Evolutionary conservation across 2,888 invertebrate genomes (phyloP).

Genomic region (Ferdinandea cuprea): DNA sequence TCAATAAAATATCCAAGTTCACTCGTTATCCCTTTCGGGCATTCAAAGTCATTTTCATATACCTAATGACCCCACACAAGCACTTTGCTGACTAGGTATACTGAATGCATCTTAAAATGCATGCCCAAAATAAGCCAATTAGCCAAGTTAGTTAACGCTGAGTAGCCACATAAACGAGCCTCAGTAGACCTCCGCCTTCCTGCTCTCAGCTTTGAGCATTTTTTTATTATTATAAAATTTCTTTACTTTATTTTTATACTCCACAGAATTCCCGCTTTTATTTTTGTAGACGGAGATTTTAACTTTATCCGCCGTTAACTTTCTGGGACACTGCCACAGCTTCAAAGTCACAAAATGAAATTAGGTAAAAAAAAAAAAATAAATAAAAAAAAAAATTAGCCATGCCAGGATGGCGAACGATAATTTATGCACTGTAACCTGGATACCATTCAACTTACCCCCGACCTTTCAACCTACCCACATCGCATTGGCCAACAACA

Average conservation of each 20-base stretch:
- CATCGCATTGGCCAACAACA: slow-evolving; percentile 6
- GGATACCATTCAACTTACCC: slow-evolving; percentile 55
- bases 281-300: slow-evolving; percentile 46
- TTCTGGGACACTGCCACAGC: slow-evolving; percentile 63
- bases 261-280: slow-evolving; percentile 10
- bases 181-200: neutral
- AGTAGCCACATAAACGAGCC: slow-evolving; percentile 35
- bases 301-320: slow-evolving; percentile 65
- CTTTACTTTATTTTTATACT: slow-evolving; percentile 7
- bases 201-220: neutral
- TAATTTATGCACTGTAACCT: slow-evolving; percentile 70
- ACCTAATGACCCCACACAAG: slow-evolving; percentile 1
- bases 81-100: slow-evolving; percentile 31
- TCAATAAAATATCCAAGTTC: neutral
- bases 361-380: slow-evolving; percentile 58
- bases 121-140: slow-evolving; percentile 57
- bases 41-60: neutral
- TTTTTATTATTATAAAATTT: slow-evolving; percentile 15
- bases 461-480: slow-evolving; percentile 40
- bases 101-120: slow-evolving; percentile 45
- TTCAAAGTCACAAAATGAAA: slow-evolving; percentile 74
- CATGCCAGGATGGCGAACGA: slow-evolving; percentile 57
- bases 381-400: slow-evolving; percentile 61
- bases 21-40: neutral
- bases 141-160: slow-evolving; percentile 39